phyloP scores from a whole-genome alignment of 2,113 vertebrate genomes.

The Pyxicephalus adspersus region DNA sequence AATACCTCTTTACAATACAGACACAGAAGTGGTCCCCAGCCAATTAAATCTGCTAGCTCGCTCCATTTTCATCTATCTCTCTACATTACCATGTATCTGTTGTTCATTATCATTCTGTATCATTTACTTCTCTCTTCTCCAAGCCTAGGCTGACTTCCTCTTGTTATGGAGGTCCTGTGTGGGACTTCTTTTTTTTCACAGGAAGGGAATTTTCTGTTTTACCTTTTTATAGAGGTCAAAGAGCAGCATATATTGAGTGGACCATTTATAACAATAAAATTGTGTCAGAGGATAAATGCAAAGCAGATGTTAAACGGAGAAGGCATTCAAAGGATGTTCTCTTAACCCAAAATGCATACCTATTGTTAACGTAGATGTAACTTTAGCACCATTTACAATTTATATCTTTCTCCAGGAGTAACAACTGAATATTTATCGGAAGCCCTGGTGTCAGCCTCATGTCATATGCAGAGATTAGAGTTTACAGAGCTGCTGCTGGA shows the following conservation, averaged over 20 bases:
- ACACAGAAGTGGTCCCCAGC: not conserved
- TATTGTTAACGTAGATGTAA: too few relatives aligned
- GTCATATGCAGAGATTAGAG: too few relatives aligned
- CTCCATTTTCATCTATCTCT: slow-evolving; percentile 15
- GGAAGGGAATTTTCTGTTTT: slow-evolving; percentile 54
- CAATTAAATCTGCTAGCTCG: not conserved
- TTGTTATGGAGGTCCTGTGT: slow-evolving; percentile 42
- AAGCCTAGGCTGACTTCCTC: slow-evolving; percentile 23
- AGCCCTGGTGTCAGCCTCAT: too few relatives aligned
- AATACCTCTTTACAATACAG: not conserved
- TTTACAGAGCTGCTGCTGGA: too few relatives aligned
- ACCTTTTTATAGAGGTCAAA: slow-evolving; percentile 52
- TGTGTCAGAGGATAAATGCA: slow-evolving; percentile 50
- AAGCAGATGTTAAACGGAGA: slow-evolving; percentile 46
- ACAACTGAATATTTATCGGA: too few relatives aligned
- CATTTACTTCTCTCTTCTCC: slow-evolving; percentile 13
- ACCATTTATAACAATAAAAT: slow-evolving; percentile 55
- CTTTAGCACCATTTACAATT: too few relatives aligned
- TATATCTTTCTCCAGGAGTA: too few relatives aligned
- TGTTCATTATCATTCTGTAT: slow-evolving; percentile 52
- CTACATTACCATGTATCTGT: slow-evolving; percentile 37
- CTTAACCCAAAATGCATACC: slow-evolving; percentile 23
- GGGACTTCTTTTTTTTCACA: slow-evolving; percentile 26
- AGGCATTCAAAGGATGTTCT: slow-evolving; percentile 29
- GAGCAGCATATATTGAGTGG: slow-evolving; percentile 46